A percentile compares a stretch with the other conserved stretches of the same genome.
These are phyloP conservation scores for Drosophila sp. DNA, from an alignment of 1,140 invertebrate species.

Conservation along the genomic window DNA sequence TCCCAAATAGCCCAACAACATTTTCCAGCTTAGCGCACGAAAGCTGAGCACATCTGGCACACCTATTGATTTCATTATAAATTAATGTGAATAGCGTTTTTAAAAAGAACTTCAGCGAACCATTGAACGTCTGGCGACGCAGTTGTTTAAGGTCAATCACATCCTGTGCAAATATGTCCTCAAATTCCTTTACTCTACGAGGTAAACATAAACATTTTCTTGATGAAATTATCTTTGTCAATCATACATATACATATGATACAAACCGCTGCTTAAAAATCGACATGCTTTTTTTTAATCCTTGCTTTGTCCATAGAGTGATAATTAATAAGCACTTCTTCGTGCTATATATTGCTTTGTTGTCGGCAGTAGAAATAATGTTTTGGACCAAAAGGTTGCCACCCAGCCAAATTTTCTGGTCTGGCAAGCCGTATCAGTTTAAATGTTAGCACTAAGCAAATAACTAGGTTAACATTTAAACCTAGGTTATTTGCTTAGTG, in stretches of 20 bases:
- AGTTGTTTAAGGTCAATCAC: constrained; percentile 88
- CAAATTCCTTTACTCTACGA: constrained; percentile 90
- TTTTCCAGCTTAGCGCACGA: constrained; percentile 92
- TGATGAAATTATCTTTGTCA: constrained; percentile 6
- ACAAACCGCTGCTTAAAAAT: constrained; percentile 80
- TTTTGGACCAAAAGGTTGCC: too few species aligned
- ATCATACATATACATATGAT: background rate
- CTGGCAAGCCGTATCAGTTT: too few species aligned
- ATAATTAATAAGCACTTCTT: background rate
- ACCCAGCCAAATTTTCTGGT: too few species aligned
- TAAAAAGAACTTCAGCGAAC: constrained; percentile 84
- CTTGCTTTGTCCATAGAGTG: constrained; percentile 36
- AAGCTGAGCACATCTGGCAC: constrained; percentile 92
- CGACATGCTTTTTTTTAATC: constrained; percentile 62
- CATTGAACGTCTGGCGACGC: constrained; percentile 90
- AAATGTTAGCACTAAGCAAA: too few species aligned
- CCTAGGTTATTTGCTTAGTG: too few species aligned
- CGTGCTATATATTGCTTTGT: constrained; percentile 38
- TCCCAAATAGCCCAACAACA: constrained; percentile 93
- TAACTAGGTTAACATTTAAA: too few species aligned
- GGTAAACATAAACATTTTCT: constrained; percentile 22
- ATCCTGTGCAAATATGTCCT: constrained; percentile 88
- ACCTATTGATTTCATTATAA: constrained; percentile 86
- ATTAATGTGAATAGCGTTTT: background rate
- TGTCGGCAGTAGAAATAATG: too few species aligned